Evolutionary conservation across 2,888 invertebrate genomes (phyloP).

Genomic region (Sarcophaga caerulescens): DNA sequence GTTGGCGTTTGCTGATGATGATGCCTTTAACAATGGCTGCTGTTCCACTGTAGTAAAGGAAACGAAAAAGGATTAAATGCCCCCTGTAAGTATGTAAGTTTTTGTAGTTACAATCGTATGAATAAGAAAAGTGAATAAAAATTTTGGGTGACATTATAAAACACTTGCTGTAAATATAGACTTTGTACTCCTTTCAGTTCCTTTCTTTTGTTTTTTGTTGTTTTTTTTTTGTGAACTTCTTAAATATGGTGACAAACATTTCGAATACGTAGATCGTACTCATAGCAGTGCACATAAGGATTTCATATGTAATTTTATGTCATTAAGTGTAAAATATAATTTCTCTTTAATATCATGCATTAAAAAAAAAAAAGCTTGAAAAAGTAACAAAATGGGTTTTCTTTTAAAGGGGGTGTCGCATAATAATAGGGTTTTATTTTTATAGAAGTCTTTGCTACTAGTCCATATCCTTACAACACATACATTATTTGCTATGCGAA

Average conservation of each 20-base stretch:
- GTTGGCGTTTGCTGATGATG: conserved; percentile 66
- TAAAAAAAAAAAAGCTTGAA: not conserved
- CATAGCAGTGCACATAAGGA: not conserved
- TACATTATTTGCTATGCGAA: too few species aligned
- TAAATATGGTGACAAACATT: conserved; percentile 20
- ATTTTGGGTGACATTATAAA: conserved; percentile 58
- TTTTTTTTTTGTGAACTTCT: not conserved
- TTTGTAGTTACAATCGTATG: conserved; percentile 19
- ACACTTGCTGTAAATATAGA: conserved; percentile 55
- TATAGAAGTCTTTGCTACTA: too few species aligned
- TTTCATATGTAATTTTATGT: not conserved
- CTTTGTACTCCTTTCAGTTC: not conserved
- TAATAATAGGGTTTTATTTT: too few species aligned
- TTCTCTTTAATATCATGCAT: conserved; percentile 37
- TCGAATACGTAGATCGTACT: not conserved
- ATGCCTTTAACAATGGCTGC: conserved; percentile 7
- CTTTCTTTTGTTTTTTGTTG: too few species aligned
- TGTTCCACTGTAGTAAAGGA: conserved; percentile 25
- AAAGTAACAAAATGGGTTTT: not conserved
- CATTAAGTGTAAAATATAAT: conserved; percentile 25
- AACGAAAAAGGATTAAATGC: not conserved
- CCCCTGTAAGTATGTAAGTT: not conserved
- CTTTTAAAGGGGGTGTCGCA: not conserved
- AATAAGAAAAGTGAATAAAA: conserved; percentile 56
- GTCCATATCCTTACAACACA: too few species aligned